A percentile compares a stretch with the other conserved stretches of the same genome.
Evolutionary conservation across 37 sponge, comb jelly and placozoan genomes (phyloP).

Genomic region (Axinella damicornis): DNA sequence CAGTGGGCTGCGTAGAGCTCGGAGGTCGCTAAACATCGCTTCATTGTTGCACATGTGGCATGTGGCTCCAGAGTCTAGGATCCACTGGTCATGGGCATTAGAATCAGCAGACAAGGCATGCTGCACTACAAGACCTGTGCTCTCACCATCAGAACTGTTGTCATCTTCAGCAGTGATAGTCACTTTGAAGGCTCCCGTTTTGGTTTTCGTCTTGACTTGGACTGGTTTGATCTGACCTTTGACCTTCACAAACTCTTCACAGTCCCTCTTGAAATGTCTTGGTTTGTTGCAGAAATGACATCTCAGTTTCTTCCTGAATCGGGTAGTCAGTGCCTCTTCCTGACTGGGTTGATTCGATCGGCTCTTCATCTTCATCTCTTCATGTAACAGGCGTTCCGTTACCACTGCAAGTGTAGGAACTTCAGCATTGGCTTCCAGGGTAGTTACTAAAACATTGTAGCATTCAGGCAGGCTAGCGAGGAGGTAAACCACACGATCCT

Average conservation of each 20-base stretch:
- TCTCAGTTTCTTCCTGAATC: conserved; percentile 5
- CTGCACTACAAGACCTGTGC: conserved; percentile 32
- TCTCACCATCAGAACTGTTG: conserved; percentile 18
- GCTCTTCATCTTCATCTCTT: conserved; percentile 28
- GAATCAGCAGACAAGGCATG: too few relatives aligned
- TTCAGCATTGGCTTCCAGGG: too few relatives aligned
- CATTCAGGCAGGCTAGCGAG: too few relatives aligned
- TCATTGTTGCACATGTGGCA: too few relatives aligned
- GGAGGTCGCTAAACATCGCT: neutral
- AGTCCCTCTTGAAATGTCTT: neutral
- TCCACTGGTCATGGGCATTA: too few relatives aligned
- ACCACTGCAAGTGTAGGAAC: too few relatives aligned
- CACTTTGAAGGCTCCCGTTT: conserved; percentile 53
- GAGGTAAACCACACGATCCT: too few relatives aligned
- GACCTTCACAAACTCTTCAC: conserved; percentile 22
- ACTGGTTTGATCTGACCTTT: conserved; percentile 7
- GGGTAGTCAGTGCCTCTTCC: conserved; percentile 30
- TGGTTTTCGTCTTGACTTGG: too few relatives aligned
- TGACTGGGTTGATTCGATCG: conserved; percentile 2
- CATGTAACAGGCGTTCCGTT: conserved; percentile 44
- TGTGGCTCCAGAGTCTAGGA: too few relatives aligned
- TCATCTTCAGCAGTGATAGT: conserved; percentile 53
- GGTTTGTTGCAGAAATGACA: too few relatives aligned
- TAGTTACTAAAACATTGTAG: too few relatives aligned
- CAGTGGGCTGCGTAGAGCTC: neutral